phyloP scores from a whole-genome alignment of 2,797 vertebrate genomes.

The Myotis planiceps region DNA sequence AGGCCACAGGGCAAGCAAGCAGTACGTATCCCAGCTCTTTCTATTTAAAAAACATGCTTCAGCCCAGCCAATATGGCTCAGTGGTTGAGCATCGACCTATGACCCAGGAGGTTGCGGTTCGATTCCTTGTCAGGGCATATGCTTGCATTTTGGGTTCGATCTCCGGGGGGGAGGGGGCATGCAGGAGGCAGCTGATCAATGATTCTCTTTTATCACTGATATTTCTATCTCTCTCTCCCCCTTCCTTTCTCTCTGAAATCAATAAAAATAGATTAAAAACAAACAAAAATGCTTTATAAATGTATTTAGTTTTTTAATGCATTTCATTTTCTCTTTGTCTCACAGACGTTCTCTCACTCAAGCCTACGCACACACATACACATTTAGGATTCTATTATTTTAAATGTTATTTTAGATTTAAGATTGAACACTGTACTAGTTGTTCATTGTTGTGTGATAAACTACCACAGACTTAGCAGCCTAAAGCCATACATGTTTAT shows the following conservation, averaged over 20 bases:
- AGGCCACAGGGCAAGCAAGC: not conserved
- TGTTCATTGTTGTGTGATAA: not conserved
- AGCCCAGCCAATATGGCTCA: too few species aligned
- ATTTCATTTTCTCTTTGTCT: not conserved
- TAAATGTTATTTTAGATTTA: not conserved
- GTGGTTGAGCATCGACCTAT: too few species aligned
- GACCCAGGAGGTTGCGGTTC: too few species aligned
- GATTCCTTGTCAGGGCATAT: too few species aligned
- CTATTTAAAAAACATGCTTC: not conserved
- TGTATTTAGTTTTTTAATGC: not conserved
- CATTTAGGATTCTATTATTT: not conserved
- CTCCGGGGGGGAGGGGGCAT: too few species aligned
- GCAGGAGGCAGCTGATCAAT: too few species aligned
- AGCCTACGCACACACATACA: not conserved
- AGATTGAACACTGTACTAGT: not conserved
- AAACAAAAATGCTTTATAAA: too few species aligned
- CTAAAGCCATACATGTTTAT: not conserved
- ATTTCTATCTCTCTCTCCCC: too few species aligned
- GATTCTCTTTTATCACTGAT: too few species aligned
- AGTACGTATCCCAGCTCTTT: not conserved
- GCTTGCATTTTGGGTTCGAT: too few species aligned
- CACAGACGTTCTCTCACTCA: not conserved
- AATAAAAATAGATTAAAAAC: too few species aligned
- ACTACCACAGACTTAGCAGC: not conserved
- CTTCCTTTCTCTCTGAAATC: too few species aligned